Percentiles rank a stretch among this genome's conserved stretches.
phyloP scores from a whole-genome alignment of 1,140 invertebrate species.

The Oryzaephilus surinamensis region DNA sequence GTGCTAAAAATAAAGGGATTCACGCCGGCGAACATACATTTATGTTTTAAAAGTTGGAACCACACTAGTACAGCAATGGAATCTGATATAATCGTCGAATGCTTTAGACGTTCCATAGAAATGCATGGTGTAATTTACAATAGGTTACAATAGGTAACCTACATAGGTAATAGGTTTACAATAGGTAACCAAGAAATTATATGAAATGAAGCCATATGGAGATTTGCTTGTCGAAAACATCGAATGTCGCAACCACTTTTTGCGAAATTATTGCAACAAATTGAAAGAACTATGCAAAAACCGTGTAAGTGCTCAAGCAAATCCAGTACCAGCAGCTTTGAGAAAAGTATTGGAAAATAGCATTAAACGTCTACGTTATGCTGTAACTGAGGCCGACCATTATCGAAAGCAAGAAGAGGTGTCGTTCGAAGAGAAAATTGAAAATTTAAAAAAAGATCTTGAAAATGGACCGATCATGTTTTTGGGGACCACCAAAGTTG shows the following conservation, averaged over 20 bases:
- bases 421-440: conserved; percentile 4
- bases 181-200: conserved; percentile 6
- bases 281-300: conserved; percentile 10
- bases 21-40: too few species aligned
- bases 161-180: conserved; percentile 12
- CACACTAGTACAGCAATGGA: neutral
- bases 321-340: conserved; percentile 5
- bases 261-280: conserved; percentile 24
- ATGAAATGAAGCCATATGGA: conserved; percentile 1
- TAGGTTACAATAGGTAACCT: conserved; percentile 20
- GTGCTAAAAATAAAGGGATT: neutral
- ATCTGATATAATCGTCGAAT: conserved; percentile 25
- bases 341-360: conserved; percentile 9
- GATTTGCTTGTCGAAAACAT: conserved; percentile 19
- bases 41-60: neutral
- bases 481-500: conserved; percentile 33
- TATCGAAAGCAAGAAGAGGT: conserved; percentile 9
- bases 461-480: conserved; percentile 28
- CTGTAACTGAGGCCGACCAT: conserved; percentile 12
- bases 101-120: conserved; percentile 23
- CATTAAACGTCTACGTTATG: conserved; percentile 13
- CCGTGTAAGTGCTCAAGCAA: conserved; percentile 1
- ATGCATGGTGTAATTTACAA: conserved; percentile 25
- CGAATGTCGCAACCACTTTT: conserved; percentile 31
- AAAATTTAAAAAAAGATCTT: conserved; percentile 21